phyloP scores from a whole-genome alignment of 1,140 invertebrate species.

The Drosophila triauraria region DNA sequence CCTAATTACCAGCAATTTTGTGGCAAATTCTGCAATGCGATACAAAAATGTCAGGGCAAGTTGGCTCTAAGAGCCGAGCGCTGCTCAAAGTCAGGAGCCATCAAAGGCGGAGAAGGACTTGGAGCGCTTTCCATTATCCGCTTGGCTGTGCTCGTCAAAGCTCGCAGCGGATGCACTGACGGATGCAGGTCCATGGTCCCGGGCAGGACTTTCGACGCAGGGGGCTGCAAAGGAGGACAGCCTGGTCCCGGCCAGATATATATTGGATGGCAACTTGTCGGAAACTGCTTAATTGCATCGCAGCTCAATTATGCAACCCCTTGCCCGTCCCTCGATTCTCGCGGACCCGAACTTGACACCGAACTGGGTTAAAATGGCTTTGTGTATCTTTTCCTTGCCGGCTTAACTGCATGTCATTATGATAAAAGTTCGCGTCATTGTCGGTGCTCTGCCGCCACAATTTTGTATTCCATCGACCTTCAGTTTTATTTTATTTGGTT shows the following conservation, averaged over 20 bases:
- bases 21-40: conserved; percentile 29
- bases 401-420: conserved; percentile 57
- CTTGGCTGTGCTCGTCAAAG: conserved; percentile 55
- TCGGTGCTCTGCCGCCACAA: conserved; percentile 14
- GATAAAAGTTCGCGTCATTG: conserved; percentile 37
- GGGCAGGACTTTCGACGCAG: conserved; percentile 12
- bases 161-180: conserved; percentile 35
- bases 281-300: conserved; percentile 78
- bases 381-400: conserved; percentile 25
- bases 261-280: conserved; percentile 66
- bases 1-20: conserved; percentile 44
- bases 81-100: conserved; percentile 42
- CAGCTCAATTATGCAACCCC: conserved; percentile 67
- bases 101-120: conserved; percentile 39
- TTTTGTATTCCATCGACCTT: conserved; percentile 34
- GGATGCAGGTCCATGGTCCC: conserved; percentile 30
- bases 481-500: conserved; percentile 26
- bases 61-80: conserved; percentile 25
- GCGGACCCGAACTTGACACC: conserved; percentile 19
- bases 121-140: conserved; percentile 57
- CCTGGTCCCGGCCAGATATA: conserved; percentile 44
- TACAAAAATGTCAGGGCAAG: conserved; percentile 39
- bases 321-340: neutral
- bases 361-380: conserved; percentile 15
- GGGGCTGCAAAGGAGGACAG: neutral